Percentiles rank a stretch among this genome's conserved stretches.
phyloP scores from a whole-genome alignment of 2,888 invertebrate genomes.

The Agrochola litura region DNA sequence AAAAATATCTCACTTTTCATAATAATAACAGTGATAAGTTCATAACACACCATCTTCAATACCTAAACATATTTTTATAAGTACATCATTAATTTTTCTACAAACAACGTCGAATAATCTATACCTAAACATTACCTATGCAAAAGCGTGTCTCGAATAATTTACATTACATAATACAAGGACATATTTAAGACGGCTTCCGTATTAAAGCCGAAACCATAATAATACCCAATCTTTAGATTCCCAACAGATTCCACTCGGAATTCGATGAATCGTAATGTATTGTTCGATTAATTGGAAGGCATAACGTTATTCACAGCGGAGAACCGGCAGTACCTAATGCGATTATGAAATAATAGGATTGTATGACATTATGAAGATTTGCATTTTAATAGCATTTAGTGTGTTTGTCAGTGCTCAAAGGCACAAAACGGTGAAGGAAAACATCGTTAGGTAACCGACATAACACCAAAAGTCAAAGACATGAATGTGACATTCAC shows the following conservation, averaged over 20 bases:
- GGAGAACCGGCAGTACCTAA: slow-evolving; percentile 1
- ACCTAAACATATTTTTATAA: neutral
- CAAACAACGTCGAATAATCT: neutral
- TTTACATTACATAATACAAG: slow-evolving; percentile 14
- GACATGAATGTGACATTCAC: neutral
- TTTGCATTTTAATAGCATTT: slow-evolving; percentile 26
- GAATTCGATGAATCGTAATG: slow-evolving; percentile 10
- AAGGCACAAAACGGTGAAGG: neutral
- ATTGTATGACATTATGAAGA: slow-evolving; percentile 11
- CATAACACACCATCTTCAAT: neutral
- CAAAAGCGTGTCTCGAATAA: slow-evolving; percentile 27
- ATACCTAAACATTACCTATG: neutral
- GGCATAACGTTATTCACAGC: neutral
- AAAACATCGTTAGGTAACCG: neutral
- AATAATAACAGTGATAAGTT: neutral
- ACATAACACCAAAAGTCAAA: neutral
- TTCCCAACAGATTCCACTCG: neutral
- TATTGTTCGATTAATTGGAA: slow-evolving; percentile 18
- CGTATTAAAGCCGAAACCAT: slow-evolving; percentile 13
- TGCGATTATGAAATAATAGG: slow-evolving; percentile 18
- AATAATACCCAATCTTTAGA: slow-evolving; percentile 1
- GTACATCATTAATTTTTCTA: neutral
- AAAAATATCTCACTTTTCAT: neutral
- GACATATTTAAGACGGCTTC: slow-evolving; percentile 28
- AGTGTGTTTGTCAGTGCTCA: neutral